A percentile compares a stretch with the other conserved stretches of the same genome.
These are phyloP conservation scores for Brachyhypopomus gauderio DNA, from an alignment of 2,113 vertebrate species.

Conservation along the genomic window DNA sequence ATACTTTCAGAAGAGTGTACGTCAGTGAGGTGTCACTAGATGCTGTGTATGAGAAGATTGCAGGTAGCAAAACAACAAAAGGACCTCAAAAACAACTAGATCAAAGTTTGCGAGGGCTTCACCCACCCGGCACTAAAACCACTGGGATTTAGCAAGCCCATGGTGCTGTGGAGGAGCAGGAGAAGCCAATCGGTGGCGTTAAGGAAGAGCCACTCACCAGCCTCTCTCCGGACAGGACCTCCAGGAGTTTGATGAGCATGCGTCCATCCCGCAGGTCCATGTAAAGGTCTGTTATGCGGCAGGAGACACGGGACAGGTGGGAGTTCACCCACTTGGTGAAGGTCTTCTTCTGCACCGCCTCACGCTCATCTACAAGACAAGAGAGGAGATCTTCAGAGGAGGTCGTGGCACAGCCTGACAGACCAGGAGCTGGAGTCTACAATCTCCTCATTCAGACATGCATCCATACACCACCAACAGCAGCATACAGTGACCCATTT, in stretches of 20 bases:
- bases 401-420: neutral
- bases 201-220: conserved; percentile 75
- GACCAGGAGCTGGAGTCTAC: conserved; percentile 77
- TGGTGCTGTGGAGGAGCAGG: neutral
- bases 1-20: neutral
- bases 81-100: neutral
- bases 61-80: neutral
- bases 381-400: neutral
- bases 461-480: neutral
- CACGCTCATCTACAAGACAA: conserved; percentile 80
- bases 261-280: conserved; percentile 87
- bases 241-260: conserved; percentile 91
- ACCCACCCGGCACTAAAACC: neutral
- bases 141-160: neutral
- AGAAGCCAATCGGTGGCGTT: too few relatives aligned
- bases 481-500: neutral
- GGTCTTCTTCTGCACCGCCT: conserved; percentile 92
- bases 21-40: neutral
- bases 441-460: neutral
- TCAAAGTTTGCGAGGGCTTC: neutral
- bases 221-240: conserved; percentile 87
- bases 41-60: neutral
- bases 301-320: conserved; percentile 85
- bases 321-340: conserved; percentile 94
- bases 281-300: conserved; percentile 87